Percentiles rank a stretch among this genome's conserved stretches.
phyloP scores from a whole-genome alignment of 2,113 vertebrate genomes.

The Crotophaga sulcirostris region DNA sequence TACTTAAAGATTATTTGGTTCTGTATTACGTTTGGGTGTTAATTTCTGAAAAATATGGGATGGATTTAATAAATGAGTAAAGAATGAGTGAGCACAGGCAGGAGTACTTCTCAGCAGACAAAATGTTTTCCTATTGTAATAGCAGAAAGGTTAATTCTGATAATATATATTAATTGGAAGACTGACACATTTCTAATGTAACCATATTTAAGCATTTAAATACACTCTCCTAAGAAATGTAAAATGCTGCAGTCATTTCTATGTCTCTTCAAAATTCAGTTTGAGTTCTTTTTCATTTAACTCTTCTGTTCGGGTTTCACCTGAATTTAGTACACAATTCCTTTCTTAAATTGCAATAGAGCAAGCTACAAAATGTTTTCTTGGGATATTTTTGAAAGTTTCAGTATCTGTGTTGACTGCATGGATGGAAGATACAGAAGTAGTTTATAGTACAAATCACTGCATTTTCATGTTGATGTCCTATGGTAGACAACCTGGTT shows the following conservation, averaged over 20 bases:
- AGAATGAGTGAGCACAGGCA: neutral
- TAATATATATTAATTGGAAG: neutral
- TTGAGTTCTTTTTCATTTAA: neutral
- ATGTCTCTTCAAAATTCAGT: neutral
- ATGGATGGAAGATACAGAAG: neutral
- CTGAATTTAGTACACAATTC: neutral
- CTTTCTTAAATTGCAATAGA: neutral
- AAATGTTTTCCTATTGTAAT: neutral
- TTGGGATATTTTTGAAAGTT: neutral
- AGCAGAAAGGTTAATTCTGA: neutral
- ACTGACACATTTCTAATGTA: neutral
- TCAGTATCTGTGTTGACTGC: neutral
- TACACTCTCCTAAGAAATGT: neutral
- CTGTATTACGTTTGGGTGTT: neutral
- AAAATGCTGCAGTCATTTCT: neutral
- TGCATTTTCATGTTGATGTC: neutral
- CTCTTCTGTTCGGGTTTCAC: neutral
- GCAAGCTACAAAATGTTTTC: neutral
- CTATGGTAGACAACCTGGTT: neutral
- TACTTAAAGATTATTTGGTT: neutral
- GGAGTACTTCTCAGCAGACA: neutral
- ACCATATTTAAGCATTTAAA: neutral
- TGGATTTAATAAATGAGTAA: neutral
- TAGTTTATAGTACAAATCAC: neutral
- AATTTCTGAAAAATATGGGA: neutral